These are phyloP conservation scores for Buteo buteo DNA, from an alignment of 2,113 vertebrate species.

Conservation along the genomic window DNA sequence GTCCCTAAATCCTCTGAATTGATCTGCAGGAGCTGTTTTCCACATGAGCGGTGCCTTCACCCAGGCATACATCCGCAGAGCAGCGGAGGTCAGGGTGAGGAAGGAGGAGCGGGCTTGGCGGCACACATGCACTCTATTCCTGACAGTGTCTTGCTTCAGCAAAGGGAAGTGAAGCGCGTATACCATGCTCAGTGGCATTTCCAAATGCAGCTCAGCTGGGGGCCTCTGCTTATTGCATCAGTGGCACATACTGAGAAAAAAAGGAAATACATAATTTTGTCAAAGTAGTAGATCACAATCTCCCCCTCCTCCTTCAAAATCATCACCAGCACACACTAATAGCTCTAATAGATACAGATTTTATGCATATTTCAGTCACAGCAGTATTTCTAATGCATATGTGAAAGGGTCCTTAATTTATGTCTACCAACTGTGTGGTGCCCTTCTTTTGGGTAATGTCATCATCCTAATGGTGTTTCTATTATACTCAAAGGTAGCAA, in stretches of 20 bases:
- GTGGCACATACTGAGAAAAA: conserved; percentile 71
- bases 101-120: conserved; percentile 67
- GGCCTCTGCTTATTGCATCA: conserved; percentile 82
- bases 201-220: conserved; percentile 88
- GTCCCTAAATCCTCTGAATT: conserved; percentile 77
- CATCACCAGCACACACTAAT: conserved; percentile 75
- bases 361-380: conserved; percentile 90
- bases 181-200: conserved; percentile 96
- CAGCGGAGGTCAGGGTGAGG: conserved; percentile 72
- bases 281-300: conserved; percentile 77
- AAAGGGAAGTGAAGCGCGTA: conserved; percentile 84
- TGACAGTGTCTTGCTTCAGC: conserved; percentile 76
- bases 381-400: conserved; percentile 88
- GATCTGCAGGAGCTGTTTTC: conserved; percentile 80
- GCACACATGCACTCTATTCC: conserved; percentile 77
- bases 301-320: conserved; percentile 72
- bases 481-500: conserved; percentile 96
- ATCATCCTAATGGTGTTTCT: conserved; percentile 96
- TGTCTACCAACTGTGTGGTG: conserved; percentile 94
- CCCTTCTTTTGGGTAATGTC: conserved; percentile 92
- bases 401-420: conserved; percentile 86
- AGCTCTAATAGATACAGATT: conserved; percentile 83
- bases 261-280: conserved; percentile 83
- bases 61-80: conserved; percentile 75
- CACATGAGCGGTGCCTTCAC: conserved; percentile 65